phyloP scores from a whole-genome alignment of 2,113 vertebrate species.

The Sorex araneus region DNA sequence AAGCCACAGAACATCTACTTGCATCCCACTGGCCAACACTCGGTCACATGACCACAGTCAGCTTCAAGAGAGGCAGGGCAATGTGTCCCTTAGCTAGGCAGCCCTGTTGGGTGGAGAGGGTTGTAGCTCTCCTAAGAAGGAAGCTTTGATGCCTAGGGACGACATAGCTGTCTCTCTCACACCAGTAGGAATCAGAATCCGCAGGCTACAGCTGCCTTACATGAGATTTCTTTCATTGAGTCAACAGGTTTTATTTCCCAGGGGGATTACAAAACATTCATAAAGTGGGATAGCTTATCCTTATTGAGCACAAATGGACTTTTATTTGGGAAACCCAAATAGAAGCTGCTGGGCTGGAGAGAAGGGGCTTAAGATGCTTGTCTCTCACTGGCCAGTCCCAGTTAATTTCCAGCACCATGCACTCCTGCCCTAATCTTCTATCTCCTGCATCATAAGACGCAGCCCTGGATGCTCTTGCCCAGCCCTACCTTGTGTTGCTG shows the following conservation, averaged over 20 bases:
- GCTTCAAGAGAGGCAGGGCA: background rate
- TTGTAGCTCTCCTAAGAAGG: background rate
- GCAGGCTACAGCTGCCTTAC: background rate
- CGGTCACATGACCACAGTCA: background rate
- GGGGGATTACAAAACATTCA: background rate
- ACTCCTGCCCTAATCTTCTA: too few species aligned
- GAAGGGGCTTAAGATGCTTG: too few species aligned
- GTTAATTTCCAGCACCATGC: too few species aligned
- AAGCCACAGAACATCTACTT: background rate
- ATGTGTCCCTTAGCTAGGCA: background rate
- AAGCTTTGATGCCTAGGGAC: background rate
- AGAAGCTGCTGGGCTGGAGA: too few species aligned
- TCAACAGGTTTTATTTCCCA: background rate
- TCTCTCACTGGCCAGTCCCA: too few species aligned
- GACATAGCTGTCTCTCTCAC: background rate
- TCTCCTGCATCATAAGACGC: too few species aligned
- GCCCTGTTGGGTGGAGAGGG: background rate
- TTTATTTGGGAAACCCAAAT: slow-evolving; percentile 37
- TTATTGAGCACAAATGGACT: background rate
- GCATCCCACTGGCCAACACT: background rate
- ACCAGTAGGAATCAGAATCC: background rate
- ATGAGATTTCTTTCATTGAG: background rate
- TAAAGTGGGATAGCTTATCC: background rate
- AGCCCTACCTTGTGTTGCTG: too few species aligned
- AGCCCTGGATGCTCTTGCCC: too few species aligned